phyloP scores from a whole-genome alignment of 2,797 vertebrate genomes.

The Hephaestus fuliginosus region DNA sequence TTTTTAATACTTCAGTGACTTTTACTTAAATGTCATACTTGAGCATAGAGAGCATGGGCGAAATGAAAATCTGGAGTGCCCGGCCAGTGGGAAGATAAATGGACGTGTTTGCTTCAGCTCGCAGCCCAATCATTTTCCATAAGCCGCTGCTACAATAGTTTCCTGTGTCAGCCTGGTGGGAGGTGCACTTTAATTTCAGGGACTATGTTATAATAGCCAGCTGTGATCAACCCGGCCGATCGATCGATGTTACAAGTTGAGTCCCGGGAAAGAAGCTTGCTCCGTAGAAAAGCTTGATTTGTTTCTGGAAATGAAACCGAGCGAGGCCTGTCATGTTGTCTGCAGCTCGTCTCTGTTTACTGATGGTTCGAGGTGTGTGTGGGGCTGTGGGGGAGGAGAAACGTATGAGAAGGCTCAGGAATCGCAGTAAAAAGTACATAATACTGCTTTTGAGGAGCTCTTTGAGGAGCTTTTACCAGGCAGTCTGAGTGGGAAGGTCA shows the following conservation, averaged over 20 bases:
- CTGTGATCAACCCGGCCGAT: slow-evolving; percentile 32
- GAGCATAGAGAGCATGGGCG: slow-evolving; percentile 20
- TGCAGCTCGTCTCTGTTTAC: not conserved
- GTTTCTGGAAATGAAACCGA: slow-evolving; percentile 15
- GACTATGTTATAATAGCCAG: slow-evolving; percentile 5
- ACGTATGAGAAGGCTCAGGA: not conserved
- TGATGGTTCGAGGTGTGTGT: not conserved
- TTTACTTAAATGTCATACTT: slow-evolving; percentile 73
- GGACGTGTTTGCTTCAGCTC: slow-evolving; percentile 39
- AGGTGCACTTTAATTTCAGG: slow-evolving; percentile 47
- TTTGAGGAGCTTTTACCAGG: not conserved
- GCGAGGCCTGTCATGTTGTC: not conserved
- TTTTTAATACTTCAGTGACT: slow-evolving; percentile 72
- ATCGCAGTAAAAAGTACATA: not conserved
- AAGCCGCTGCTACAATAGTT: slow-evolving; percentile 3
- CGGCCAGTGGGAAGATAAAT: slow-evolving; percentile 50
- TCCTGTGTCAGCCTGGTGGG: slow-evolving; percentile 17
- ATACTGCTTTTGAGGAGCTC: not conserved
- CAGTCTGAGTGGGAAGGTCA: not conserved
- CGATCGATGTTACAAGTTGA: slow-evolving; percentile 30
- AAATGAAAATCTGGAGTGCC: slow-evolving; percentile 35
- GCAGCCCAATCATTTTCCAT: slow-evolving; percentile 33
- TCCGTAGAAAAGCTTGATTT: slow-evolving; percentile 24
- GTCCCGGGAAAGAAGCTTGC: slow-evolving; percentile 3
- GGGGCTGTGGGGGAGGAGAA: not conserved